phyloP scores from a whole-genome alignment of 2,113 vertebrate genomes.

The Alouatta palliata region DNA sequence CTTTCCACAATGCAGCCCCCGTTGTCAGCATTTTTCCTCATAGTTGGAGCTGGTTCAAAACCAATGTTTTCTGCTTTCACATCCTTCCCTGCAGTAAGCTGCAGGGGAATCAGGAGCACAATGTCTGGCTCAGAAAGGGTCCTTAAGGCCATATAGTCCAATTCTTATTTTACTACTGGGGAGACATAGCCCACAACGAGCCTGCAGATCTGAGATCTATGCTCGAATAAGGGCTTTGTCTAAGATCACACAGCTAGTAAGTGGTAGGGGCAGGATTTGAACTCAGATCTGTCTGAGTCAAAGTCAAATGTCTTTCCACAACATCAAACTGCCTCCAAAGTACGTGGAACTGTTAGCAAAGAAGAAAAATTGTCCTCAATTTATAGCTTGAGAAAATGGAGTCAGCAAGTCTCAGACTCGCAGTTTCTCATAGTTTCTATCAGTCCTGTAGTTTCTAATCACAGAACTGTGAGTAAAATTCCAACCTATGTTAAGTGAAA shows the following conservation, averaged over 20 bases:
- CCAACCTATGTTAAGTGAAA: neutral
- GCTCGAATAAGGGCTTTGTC: neutral
- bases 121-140: neutral
- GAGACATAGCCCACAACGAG: neutral
- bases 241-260: neutral
- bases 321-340: neutral
- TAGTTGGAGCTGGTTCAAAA: neutral
- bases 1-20: neutral
- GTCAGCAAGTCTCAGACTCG: neutral
- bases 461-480: neutral
- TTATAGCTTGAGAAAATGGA: neutral
- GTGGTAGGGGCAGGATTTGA: neutral
- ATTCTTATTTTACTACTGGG: too few relatives aligned
- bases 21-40: neutral
- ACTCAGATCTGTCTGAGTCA: neutral
- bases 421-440: neutral
- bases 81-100: neutral
- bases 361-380: neutral
- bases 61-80: neutral
- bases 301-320: neutral
- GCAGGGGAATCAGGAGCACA: neutral
- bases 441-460: neutral
- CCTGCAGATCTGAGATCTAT: neutral
- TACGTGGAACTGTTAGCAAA: neutral
- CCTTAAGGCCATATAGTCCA: neutral